phyloP scores from a whole-genome alignment of 2,888 invertebrate genomes.

The Lochmaea crataegi region DNA sequence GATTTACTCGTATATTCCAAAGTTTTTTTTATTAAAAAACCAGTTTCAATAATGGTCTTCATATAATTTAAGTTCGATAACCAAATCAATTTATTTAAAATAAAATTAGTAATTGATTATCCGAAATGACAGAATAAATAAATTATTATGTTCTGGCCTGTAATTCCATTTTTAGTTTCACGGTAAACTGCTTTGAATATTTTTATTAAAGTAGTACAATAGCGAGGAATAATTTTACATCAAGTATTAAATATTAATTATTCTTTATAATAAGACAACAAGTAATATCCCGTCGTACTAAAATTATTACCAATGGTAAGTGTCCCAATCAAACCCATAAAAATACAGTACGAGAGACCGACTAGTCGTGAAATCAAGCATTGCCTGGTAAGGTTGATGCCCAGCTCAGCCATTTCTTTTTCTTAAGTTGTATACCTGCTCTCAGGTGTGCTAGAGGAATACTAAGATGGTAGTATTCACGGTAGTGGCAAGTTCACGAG shows the following conservation, averaged over 20 bases:
- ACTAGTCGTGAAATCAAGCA: slow-evolving; percentile 33
- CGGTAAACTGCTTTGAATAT: not conserved
- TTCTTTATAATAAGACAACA: not conserved
- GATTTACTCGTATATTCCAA: too few relatives aligned
- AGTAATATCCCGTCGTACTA: not conserved
- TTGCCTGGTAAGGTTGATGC: slow-evolving; percentile 41
- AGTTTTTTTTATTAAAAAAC: too few relatives aligned
- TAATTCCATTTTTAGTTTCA: not conserved
- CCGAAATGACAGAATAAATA: not conserved
- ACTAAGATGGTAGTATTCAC: slow-evolving; percentile 35
- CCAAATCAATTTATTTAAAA: not conserved
- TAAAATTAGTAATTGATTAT: not conserved
- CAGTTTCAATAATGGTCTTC: too few relatives aligned
- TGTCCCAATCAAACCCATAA: slow-evolving; percentile 17
- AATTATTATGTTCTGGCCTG: not conserved
- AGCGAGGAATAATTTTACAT: not conserved
- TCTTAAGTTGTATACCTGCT: slow-evolving; percentile 40
- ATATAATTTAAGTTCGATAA: not conserved
- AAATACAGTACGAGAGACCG: slow-evolving; percentile 18
- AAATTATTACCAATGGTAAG: slow-evolving; percentile 1
- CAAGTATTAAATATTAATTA: not conserved
- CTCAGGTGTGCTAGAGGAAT: slow-evolving; percentile 33
- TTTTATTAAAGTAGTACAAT: not conserved
- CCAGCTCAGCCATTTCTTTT: slow-evolving; percentile 30
- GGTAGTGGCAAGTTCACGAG: slow-evolving; percentile 28